Percentiles rank a stretch among this genome's conserved stretches.
Conservation (phyloP, 1,140 invertebrate species). For the Drosophila micromelanica region DNA sequence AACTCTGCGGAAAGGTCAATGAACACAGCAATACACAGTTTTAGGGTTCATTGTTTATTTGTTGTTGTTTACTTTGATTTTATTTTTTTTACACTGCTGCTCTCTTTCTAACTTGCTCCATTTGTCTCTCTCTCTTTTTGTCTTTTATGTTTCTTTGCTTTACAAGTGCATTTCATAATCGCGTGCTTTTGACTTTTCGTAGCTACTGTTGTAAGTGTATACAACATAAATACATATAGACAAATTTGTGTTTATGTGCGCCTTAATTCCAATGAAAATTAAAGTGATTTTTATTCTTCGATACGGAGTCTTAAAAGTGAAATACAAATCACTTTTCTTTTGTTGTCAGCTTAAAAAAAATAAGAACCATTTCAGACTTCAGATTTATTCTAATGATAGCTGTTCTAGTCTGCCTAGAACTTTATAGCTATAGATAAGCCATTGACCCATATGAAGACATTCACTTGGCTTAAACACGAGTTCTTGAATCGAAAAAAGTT, state of each 20-base stretch:
- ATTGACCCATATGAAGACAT: conserved; percentile 25
- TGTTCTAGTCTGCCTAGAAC: neutral
- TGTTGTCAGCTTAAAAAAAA: neutral
- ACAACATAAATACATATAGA: neutral
- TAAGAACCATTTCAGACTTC: neutral
- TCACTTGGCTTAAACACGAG: conserved; percentile 1
- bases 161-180: conserved; percentile 57
- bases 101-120: neutral
- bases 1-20: conserved; percentile 59
- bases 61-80: conserved; percentile 51
- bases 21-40: conserved; percentile 45
- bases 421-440: conserved; percentile 32
- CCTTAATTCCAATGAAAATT: conserved; percentile 46
- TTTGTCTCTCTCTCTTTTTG: neutral
- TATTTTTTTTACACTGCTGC: conserved; percentile 21
- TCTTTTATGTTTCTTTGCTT: neutral
- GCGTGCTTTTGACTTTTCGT: conserved; percentile 30
- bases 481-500: neutral
- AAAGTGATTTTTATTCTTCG: conserved; percentile 35
- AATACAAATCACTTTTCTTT: conserved; percentile 35
- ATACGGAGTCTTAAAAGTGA: conserved; percentile 24
- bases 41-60: conserved; percentile 70
- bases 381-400: conserved; percentile 7
- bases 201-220: conserved; percentile 14
- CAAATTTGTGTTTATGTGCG: neutral